phyloP scores from a whole-genome alignment of 2,113 vertebrate species.

The pig (Sus scrofa) region DNA sequence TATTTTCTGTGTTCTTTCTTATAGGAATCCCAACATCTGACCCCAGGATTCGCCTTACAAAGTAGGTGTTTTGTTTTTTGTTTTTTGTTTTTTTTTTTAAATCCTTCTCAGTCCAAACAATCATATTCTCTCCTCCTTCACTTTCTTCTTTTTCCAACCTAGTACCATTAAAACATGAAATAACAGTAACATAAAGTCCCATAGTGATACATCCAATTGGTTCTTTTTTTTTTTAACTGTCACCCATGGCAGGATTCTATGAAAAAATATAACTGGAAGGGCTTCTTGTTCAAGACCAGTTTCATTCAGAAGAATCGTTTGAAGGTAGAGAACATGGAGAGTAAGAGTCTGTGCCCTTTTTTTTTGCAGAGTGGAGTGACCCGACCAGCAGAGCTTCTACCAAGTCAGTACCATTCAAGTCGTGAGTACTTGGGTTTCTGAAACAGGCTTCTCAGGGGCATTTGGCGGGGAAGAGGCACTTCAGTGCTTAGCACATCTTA shows the following conservation, averaged over 20 bases:
- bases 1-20: slow-evolving; percentile 87
- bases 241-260: slow-evolving; percentile 68
- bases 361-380: slow-evolving; percentile 95
- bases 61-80: slow-evolving; percentile 92
- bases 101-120: slow-evolving; percentile 72
- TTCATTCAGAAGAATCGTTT: slow-evolving; percentile 83
- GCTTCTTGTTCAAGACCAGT: slow-evolving; percentile 74
- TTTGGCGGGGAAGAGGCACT: not conserved
- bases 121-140: slow-evolving; percentile 2
- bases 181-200: slow-evolving; percentile 32
- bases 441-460: slow-evolving; percentile 17
- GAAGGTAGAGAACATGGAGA: slow-evolving; percentile 80
- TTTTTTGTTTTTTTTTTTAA: too few relatives aligned
- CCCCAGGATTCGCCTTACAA: slow-evolving; percentile 95
- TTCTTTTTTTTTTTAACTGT: slow-evolving; percentile 80
- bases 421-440: slow-evolving; percentile 91
- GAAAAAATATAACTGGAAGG: slow-evolving; percentile 82
- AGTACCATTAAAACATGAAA: slow-evolving; percentile 74
- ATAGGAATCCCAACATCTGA: slow-evolving; percentile 95
- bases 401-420: slow-evolving; percentile 95
- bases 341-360: slow-evolving; percentile 81
- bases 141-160: slow-evolving; percentile 44
- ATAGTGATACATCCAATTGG: slow-evolving; percentile 64
- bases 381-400: slow-evolving; percentile 93
- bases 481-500: not conserved